Percentiles rank a stretch among this genome's conserved stretches.
Evolutionary conservation across 2,888 invertebrate species (phyloP).

Genomic region (Gasteruption jaculator): DNA sequence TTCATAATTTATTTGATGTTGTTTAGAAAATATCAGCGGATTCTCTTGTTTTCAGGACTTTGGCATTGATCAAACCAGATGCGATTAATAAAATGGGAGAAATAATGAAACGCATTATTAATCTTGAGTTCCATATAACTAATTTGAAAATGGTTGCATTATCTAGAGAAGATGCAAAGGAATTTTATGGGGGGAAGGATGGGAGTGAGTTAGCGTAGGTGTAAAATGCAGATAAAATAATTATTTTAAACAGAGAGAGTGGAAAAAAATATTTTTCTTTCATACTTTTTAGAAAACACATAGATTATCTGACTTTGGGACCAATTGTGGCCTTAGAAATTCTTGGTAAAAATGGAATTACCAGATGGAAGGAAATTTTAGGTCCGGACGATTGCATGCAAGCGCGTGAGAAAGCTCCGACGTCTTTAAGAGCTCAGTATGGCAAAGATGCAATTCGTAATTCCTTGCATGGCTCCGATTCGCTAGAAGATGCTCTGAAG

Average conservation of each 20-base stretch:
- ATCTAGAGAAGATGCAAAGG: slow-evolving; percentile 61
- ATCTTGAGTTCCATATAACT: slow-evolving; percentile 55
- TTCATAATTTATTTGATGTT: slow-evolving; percentile 20
- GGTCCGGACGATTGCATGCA: slow-evolving; percentile 62
- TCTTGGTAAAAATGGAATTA: slow-evolving; percentile 66
- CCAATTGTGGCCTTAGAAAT: slow-evolving; percentile 70
- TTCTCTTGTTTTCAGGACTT: slow-evolving; percentile 64
- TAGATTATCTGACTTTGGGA: slow-evolving; percentile 65
- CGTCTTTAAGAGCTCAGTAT: slow-evolving; percentile 63
- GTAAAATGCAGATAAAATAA: background rate
- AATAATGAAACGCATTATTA: slow-evolving; percentile 63
- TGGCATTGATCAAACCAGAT: slow-evolving; percentile 74
- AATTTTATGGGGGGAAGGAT: slow-evolving; percentile 60
- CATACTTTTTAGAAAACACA: slow-evolving; percentile 53
- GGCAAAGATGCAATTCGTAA: slow-evolving; percentile 66
- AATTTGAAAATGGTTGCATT: slow-evolving; percentile 71
- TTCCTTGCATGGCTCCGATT: slow-evolving; percentile 66
- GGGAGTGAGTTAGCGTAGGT: slow-evolving; percentile 62
- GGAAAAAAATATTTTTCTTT: background rate
- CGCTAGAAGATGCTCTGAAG: slow-evolving; percentile 55
- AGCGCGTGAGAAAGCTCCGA: slow-evolving; percentile 56
- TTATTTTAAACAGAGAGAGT: slow-evolving; percentile 3
- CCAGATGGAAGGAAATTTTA: slow-evolving; percentile 57
- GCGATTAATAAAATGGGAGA: slow-evolving; percentile 67
- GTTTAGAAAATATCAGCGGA: slow-evolving; percentile 8